These are phyloP conservation scores for Chlorocebus sabaeus DNA, from an alignment of 2,113 vertebrate genomes.

Conservation along the genomic window DNA sequence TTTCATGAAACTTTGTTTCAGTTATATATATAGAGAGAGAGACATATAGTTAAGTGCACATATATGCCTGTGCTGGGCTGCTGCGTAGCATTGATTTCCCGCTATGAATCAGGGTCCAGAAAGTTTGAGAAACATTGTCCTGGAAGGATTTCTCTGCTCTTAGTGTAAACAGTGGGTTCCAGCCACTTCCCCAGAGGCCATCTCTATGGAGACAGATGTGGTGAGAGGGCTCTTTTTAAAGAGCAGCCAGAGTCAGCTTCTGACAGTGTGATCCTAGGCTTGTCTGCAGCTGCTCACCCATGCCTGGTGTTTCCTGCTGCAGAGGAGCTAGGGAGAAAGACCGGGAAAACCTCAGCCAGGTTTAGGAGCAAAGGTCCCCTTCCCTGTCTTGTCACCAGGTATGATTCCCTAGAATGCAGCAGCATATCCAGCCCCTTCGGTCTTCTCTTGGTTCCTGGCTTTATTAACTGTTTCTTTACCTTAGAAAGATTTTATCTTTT, in stretches of 20 bases:
- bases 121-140: not conserved
- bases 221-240: not conserved
- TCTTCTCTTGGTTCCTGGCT: not conserved
- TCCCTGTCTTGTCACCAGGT: not conserved
- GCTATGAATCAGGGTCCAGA: not conserved
- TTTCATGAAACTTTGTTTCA: not conserved
- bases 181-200: not conserved
- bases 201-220: conserved; percentile 37
- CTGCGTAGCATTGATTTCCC: not conserved
- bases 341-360: not conserved
- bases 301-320: not conserved
- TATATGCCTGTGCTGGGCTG: rapidly evolving
- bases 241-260: not conserved
- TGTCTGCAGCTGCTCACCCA: not conserved
- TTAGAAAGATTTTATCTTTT: not conserved
- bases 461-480: not conserved
- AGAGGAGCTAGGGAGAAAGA: not conserved
- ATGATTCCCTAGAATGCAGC: not conserved
- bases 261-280: not conserved
- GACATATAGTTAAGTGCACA: rapidly evolving
- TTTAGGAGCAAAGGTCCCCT: not conserved
- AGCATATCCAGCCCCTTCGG: rapidly evolving
- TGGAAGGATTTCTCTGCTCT: not conserved
- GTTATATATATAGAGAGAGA: not conserved
- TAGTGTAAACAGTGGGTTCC: not conserved